phyloP scores from a whole-genome alignment of 2,797 vertebrate genomes.

The Cottoperca gobio region DNA sequence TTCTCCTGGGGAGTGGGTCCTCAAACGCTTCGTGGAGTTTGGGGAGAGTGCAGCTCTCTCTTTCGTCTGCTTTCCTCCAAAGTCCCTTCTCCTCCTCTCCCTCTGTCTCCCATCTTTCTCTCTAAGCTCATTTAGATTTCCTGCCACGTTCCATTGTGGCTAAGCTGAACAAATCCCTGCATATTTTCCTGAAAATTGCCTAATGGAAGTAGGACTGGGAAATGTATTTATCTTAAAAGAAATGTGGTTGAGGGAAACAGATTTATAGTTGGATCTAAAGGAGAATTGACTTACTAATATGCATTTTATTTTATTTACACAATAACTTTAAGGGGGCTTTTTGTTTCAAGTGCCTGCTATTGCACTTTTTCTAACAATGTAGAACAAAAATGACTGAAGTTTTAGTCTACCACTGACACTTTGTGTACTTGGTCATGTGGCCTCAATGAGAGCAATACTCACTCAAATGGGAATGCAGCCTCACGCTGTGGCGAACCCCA shows the following conservation, averaged over 20 bases:
- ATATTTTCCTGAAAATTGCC: slow-evolving; percentile 70
- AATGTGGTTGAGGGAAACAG: slow-evolving; percentile 28
- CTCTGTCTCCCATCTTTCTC: slow-evolving; percentile 21
- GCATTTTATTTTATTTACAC: slow-evolving; percentile 19
- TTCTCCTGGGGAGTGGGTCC: slow-evolving; percentile 49
- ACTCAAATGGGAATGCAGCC: slow-evolving; percentile 22
- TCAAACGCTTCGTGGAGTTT: slow-evolving; percentile 43
- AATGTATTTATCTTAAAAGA: slow-evolving; percentile 42
- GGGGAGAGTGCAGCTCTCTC: not conserved
- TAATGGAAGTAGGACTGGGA: slow-evolving; percentile 35
- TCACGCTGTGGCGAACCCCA: slow-evolving; percentile 5
- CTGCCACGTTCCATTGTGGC: slow-evolving; percentile 48
- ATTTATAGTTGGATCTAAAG: slow-evolving; percentile 35
- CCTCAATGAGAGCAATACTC: slow-evolving; percentile 12
- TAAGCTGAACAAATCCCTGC: slow-evolving; percentile 76
- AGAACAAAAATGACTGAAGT: not conserved
- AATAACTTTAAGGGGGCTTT: not conserved
- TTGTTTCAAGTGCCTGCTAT: not conserved
- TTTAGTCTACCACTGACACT: slow-evolving; percentile 2
- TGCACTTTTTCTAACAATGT: not conserved
- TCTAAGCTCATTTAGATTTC: slow-evolving; percentile 69
- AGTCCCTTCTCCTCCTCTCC: slow-evolving; percentile 11
- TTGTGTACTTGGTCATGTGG: slow-evolving; percentile 15
- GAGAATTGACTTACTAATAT: slow-evolving; percentile 16
- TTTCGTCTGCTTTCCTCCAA: slow-evolving; percentile 1